A percentile compares a stretch with the other conserved stretches of the same genome.
phyloP scores from a whole-genome alignment of 2,888 invertebrate species.

The Geophilus truncorum region DNA sequence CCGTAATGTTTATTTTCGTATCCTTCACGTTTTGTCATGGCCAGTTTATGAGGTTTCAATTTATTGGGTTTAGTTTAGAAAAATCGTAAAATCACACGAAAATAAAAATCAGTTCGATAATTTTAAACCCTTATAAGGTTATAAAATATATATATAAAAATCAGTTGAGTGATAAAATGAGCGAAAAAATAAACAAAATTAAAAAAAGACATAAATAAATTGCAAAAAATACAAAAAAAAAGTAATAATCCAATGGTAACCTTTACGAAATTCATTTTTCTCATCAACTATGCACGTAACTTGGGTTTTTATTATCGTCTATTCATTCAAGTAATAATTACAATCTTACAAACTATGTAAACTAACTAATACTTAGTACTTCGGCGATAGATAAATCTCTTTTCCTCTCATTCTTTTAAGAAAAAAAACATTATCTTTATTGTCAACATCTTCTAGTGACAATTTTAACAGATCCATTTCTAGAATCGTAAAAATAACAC shows the following conservation, averaged over 20 bases:
- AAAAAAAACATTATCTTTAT: not conserved
- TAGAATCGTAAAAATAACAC: not conserved
- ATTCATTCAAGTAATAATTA: not conserved
- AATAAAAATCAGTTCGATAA: not conserved
- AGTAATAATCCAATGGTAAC: not conserved
- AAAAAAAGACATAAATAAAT: not conserved
- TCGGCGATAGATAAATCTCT: not conserved
- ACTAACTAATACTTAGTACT: not conserved
- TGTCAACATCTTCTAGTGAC: not conserved
- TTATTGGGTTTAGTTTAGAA: not conserved
- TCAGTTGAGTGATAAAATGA: not conserved
- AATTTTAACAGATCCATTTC: not conserved
- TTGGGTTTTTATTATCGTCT: not conserved
- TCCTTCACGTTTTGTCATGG: not conserved
- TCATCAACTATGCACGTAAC: slow-evolving; percentile 7
- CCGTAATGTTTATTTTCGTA: not conserved
- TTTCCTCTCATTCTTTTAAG: not conserved
- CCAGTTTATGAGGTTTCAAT: not conserved
- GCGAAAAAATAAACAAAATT: not conserved
- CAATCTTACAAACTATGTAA: not conserved
- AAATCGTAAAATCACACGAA: not conserved
- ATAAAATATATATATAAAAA: not conserved
- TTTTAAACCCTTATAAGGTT: not conserved
- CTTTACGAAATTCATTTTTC: not conserved
- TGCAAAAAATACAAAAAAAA: not conserved